Evolutionary conservation across 2,113 vertebrate genomes (phyloP).

Genomic region (Taxidea taxus): DNA sequence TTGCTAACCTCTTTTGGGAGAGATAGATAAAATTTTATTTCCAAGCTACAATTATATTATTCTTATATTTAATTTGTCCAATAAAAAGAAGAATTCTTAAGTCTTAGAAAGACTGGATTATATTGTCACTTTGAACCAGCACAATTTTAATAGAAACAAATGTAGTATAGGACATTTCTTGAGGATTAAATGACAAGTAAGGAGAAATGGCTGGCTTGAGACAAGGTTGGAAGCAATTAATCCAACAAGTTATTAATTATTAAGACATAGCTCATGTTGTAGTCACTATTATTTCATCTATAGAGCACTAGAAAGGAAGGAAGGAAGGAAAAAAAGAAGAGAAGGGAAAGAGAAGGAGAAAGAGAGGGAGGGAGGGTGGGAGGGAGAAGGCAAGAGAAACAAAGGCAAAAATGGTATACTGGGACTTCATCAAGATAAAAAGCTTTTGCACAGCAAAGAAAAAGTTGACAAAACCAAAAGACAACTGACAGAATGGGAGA

Average conservation of each 20-base stretch:
- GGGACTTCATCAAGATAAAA: too few relatives aligned
- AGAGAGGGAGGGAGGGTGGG: too few relatives aligned
- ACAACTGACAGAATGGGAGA: too few relatives aligned
- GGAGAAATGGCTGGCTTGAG: conserved; percentile 50
- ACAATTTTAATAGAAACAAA: conserved; percentile 17
- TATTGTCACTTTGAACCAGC: conserved; percentile 33
- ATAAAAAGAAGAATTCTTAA: neutral
- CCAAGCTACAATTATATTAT: neutral
- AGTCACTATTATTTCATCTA: conserved; percentile 26
- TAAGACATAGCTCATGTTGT: conserved; percentile 14
- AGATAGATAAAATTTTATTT: conserved; percentile 18
- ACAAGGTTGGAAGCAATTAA: conserved; percentile 54
- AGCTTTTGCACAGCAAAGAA: too few relatives aligned
- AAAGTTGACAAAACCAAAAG: too few relatives aligned
- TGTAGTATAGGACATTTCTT: conserved; percentile 1
- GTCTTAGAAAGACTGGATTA: conserved; percentile 27
- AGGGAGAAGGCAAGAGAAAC: too few relatives aligned
- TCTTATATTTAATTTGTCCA: conserved; percentile 21
- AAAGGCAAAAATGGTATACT: too few relatives aligned
- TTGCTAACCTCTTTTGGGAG: neutral
- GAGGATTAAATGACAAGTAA: conserved; percentile 52
- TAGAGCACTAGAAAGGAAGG: neutral
- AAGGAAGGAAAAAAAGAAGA: neutral
- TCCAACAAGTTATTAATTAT: conserved; percentile 56
- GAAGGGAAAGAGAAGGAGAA: too few relatives aligned